Evolutionary conservation across 2,113 vertebrate genomes (phyloP), one percentile per base, ranked within the genome.

Genomic region (Glaucidium brasilianum): DNA sequence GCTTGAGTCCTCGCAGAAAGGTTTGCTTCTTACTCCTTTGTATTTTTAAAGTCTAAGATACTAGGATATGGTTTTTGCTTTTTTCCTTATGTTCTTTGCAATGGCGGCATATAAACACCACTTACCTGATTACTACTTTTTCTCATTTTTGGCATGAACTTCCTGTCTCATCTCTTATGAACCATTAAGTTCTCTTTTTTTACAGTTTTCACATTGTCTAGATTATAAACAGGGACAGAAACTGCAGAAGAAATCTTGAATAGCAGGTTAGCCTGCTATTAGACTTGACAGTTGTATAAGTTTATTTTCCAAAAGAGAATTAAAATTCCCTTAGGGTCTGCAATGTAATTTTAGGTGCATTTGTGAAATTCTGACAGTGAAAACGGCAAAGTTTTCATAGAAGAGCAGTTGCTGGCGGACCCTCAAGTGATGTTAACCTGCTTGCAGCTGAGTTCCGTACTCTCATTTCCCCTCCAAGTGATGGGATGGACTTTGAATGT

Each of bases 341-440:
- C 45, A 32, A 39, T 64, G 85, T 88, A 47, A 85, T 80, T 56
- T 87, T 62, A 56, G 30, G 41, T 53, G 45, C 17, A 30, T 76
- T 66, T 72, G 23, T 66, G 80, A 78, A 76, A 63, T 55, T 74
- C 37, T 62, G 77, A 43, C 29, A 53, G 53, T 10, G 32, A 80
- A 77, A 83, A 68, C 2, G 39, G 17, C 47, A 12, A 55, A 10
- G 21, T 41, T 89, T 86, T 56, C 17, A 19, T 45, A 74, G 39
- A 50, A 5, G 58, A 72, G 45, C 43, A 49, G 80, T 50, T 53
- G 73, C 47, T 49, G 64, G 64, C n/a, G 50, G 71, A 30, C 0
- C 0, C 55, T 85, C 43, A 3, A 8, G 27, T 43, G 15, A 15
- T 0, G 2, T 49, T 60, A 12, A 12, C 2, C 23, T 19, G 39